Evolutionary conservation across 1,140 invertebrate species (phyloP).

Genomic region (Drosophila navojoa): DNA sequence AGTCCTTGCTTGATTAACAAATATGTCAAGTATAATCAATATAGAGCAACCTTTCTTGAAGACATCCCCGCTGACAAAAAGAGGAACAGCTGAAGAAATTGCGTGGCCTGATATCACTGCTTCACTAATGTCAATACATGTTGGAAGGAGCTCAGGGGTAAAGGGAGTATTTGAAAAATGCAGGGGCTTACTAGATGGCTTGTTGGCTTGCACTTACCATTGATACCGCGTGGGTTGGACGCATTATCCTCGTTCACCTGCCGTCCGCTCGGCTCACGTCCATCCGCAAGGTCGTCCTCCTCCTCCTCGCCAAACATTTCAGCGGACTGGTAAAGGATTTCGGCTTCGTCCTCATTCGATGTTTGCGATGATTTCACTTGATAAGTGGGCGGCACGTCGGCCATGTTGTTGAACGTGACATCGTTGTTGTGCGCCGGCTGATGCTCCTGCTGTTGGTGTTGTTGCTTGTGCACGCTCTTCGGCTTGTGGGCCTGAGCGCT

Average conservation of each 20-base stretch:
- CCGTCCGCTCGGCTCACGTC: slow-evolving; percentile 4
- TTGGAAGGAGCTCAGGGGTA: too few relatives aligned
- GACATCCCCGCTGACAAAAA: too few relatives aligned
- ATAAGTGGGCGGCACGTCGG: slow-evolving; percentile 59
- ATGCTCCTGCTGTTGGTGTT: slow-evolving; percentile 51
- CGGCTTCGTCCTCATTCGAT: slow-evolving; percentile 76
- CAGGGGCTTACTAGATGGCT: too few relatives aligned
- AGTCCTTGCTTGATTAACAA: too few relatives aligned
- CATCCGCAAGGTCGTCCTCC: slow-evolving; percentile 49
- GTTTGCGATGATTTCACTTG: slow-evolving; percentile 71
- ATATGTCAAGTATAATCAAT: too few relatives aligned
- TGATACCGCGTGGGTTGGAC: slow-evolving; percentile 69
- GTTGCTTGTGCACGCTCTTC: slow-evolving; percentile 65
- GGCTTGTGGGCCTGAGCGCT: slow-evolving; percentile 66
- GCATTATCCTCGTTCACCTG: slow-evolving; percentile 66
- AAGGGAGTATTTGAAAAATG: too few relatives aligned
- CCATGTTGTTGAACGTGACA: slow-evolving; percentile 37
- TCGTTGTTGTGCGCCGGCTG: slow-evolving; percentile 63
- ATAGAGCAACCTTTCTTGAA: too few relatives aligned
- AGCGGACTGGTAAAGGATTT: slow-evolving; percentile 68
- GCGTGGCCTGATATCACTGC: too few relatives aligned
- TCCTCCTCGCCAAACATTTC: slow-evolving; percentile 73
- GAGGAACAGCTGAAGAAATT: too few relatives aligned
- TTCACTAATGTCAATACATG: too few relatives aligned
- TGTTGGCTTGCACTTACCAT: slow-evolving; percentile 62